Percentiles rank a stretch among this genome's conserved stretches.
These are phyloP conservation scores for Lomographa bimaculata DNA, from an alignment of 2,888 invertebrate species.

Conservation along the genomic window DNA sequence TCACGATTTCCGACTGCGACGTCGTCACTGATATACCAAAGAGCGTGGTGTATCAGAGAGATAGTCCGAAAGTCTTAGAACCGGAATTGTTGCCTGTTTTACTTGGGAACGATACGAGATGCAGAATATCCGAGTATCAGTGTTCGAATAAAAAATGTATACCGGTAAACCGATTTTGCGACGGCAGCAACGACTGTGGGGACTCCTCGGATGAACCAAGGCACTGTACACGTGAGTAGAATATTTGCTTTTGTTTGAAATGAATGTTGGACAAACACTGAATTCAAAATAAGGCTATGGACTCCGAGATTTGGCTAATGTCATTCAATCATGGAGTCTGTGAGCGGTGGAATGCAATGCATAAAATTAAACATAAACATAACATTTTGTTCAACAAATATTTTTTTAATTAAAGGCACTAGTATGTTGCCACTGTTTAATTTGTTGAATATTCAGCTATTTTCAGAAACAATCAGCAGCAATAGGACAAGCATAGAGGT, in stretches of 20 bases:
- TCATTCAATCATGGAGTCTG: constrained; percentile 2
- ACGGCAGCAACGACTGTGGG: constrained; percentile 91
- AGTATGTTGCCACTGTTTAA: too few relatives aligned
- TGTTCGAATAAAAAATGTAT: constrained; percentile 87
- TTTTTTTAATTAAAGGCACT: too few relatives aligned
- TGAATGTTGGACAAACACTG: constrained; percentile 8
- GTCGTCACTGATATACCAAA: constrained; percentile 50
- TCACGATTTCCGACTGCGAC: constrained; percentile 64
- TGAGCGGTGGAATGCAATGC: neutral
- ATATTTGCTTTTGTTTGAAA: constrained; percentile 10
- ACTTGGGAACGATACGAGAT: constrained; percentile 77
- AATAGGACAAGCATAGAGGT: too few relatives aligned
- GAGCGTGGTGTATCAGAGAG: constrained; percentile 49
- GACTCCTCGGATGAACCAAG: constrained; percentile 92
- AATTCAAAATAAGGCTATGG: constrained; percentile 6
- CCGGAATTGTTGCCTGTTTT: constrained; percentile 69
- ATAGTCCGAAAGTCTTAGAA: constrained; percentile 57
- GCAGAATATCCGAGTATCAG: constrained; percentile 87
- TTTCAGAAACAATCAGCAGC: too few relatives aligned
- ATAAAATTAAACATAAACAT: neutral
- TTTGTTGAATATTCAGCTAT: too few relatives aligned
- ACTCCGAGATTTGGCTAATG: constrained; percentile 6
- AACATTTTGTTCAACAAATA: too few relatives aligned
- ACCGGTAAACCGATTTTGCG: constrained; percentile 89
- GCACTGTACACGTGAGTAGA: constrained; percentile 91